Percentiles rank a stretch among this genome's conserved stretches.
phyloP scores from a whole-genome alignment of 2,113 vertebrate species.

The Notechis scutatus region DNA sequence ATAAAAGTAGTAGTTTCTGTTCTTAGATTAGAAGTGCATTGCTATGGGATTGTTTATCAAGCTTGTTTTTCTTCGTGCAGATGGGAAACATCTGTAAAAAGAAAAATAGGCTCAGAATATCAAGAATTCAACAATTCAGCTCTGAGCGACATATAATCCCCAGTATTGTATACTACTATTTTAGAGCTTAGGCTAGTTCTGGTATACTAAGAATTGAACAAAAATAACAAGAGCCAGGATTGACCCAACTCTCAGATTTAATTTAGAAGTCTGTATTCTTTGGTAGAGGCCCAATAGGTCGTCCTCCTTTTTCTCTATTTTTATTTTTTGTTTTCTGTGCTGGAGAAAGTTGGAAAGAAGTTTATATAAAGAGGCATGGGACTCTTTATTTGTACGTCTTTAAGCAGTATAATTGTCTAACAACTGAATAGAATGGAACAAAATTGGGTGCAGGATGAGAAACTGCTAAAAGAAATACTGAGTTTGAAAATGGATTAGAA shows the following conservation, averaged over 20 bases:
- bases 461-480: background rate
- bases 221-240: background rate
- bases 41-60: background rate
- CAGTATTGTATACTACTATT: background rate
- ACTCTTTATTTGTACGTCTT: background rate
- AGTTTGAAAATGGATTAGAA: background rate
- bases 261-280: accelerated
- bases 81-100: background rate
- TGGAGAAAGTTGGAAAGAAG: background rate
- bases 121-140: background rate
- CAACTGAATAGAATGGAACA: background rate
- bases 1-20: background rate
- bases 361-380: background rate
- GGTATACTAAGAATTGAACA: background rate
- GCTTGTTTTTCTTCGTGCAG: background rate
- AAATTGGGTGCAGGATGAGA: background rate
- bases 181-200: background rate
- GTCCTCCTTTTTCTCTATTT: background rate
- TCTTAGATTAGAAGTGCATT: background rate
- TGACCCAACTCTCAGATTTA: background rate
- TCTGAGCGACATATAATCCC: background rate
- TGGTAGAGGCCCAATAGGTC: accelerated
- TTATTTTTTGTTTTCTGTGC: background rate
- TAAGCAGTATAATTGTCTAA: background rate
- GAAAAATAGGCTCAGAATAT: background rate